Conservation (phyloP, 2,113 vertebrate genomes). For the Lasiurus borealis region DNA sequence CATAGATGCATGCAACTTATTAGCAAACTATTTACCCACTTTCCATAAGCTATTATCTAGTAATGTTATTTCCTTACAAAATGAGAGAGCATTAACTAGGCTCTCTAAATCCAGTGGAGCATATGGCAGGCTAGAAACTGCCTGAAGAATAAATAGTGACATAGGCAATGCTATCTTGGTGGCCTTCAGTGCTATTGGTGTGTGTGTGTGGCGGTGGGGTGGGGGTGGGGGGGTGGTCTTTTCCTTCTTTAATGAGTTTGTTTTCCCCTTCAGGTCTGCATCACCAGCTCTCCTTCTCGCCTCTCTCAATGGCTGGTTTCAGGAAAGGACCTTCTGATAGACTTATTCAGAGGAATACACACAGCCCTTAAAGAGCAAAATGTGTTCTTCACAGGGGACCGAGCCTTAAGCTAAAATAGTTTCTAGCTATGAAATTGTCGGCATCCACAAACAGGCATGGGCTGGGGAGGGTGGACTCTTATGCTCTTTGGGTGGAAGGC, state of each 20-base stretch:
- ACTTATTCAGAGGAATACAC: neutral
- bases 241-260: neutral
- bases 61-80: slow-evolving; percentile 23
- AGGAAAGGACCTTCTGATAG: neutral
- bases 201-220: accelerated
- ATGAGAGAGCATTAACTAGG: slow-evolving; percentile 28
- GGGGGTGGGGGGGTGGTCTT: too few relatives aligned
- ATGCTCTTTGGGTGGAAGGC: neutral
- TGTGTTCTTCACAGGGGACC: neutral
- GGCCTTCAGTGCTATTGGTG: neutral
- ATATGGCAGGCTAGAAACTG: neutral
- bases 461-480: neutral
- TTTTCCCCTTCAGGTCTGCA: neutral
- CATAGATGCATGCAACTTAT: slow-evolving; percentile 34
- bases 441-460: neutral
- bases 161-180: neutral
- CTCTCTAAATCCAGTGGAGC: slow-evolving; percentile 3
- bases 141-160: neutral
- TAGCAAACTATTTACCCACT: slow-evolving; percentile 26
- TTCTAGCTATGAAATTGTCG: slow-evolving; percentile 30
- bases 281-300: neutral
- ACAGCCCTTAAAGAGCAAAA: neutral
- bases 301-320: neutral
- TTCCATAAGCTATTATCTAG: slow-evolving; percentile 57
- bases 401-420: neutral